These are phyloP conservation scores for Cephus runcator DNA, from an alignment of 2,888 invertebrate genomes.

Conservation along the genomic window DNA sequence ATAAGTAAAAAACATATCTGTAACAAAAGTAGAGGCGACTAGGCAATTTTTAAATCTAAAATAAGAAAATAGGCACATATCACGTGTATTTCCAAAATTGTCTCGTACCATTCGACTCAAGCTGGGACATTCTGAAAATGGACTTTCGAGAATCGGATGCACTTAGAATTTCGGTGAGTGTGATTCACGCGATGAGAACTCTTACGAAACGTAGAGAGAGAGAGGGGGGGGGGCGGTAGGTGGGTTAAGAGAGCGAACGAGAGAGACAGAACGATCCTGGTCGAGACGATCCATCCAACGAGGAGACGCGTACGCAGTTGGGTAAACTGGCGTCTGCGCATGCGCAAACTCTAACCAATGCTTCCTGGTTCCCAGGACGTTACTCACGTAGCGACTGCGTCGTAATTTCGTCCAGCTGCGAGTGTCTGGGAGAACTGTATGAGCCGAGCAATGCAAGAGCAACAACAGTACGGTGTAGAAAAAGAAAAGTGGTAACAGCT, in stretches of 20 bases:
- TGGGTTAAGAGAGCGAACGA: background rate
- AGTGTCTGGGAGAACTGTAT: background rate
- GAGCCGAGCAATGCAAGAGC: background rate
- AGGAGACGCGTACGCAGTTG: background rate
- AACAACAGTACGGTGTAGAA: background rate
- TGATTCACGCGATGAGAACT: constrained; percentile 30
- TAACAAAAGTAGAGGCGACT: background rate
- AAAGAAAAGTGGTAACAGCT: background rate
- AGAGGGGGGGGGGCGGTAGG: background rate
- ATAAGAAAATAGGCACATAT: background rate
- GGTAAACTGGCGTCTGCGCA: background rate
- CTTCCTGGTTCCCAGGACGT: constrained; percentile 38
- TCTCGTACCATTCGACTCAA: background rate
- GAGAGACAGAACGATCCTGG: constrained; percentile 31
- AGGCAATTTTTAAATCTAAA: background rate
- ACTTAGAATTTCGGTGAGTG: constrained; percentile 43
- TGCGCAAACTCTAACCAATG: background rate
- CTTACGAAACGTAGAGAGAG: constrained; percentile 9
- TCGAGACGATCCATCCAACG: constrained; percentile 13
- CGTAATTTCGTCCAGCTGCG: constrained; percentile 9
- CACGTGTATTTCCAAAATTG: background rate
- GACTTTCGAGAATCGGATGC: constrained; percentile 42
- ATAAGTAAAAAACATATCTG: background rate
- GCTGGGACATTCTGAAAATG: constrained; percentile 24
- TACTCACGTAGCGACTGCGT: constrained; percentile 14